Evolutionary conservation across 2,888 invertebrate genomes (phyloP).

Genomic region (Caenorhabditis wallacei): DNA sequence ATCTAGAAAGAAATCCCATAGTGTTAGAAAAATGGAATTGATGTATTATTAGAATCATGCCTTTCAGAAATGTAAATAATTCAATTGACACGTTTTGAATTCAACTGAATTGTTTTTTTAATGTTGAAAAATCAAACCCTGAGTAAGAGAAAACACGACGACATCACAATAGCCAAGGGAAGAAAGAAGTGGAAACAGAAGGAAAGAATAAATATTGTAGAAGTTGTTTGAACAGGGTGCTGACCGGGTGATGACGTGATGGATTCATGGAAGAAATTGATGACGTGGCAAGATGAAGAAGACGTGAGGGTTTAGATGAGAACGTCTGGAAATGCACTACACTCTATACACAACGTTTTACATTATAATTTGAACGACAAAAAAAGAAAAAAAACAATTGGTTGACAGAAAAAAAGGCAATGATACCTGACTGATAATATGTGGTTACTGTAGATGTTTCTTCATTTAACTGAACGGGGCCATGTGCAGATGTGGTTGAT

Average conservation of each 20-base stretch:
- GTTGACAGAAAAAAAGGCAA: background rate
- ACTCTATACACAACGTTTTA: slow-evolving; percentile 29
- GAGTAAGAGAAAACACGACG: slow-evolving; percentile 11
- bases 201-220: slow-evolving; percentile 34
- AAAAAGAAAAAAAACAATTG: slow-evolving; percentile 13
- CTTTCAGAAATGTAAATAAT: background rate
- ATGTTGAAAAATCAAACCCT: slow-evolving; percentile 17
- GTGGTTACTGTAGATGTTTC: slow-evolving; percentile 73
- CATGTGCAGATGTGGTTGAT: slow-evolving; percentile 46
- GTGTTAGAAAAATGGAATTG: background rate
- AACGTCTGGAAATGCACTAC: slow-evolving; percentile 61
- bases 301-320: slow-evolving; percentile 50
- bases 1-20: slow-evolving; percentile 24
- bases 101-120: background rate
- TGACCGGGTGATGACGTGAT: slow-evolving; percentile 43
- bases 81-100: background rate
- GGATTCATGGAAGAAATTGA: slow-evolving; percentile 19
- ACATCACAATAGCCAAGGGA: slow-evolving; percentile 25
- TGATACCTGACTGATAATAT: slow-evolving; percentile 70
- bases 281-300: slow-evolving; percentile 43
- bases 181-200: slow-evolving; percentile 29
- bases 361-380: background rate
- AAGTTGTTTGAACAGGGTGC: slow-evolving; percentile 53
- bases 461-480: slow-evolving; percentile 69
- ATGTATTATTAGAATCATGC: slow-evolving; percentile 4